Percentiles rank a stretch among this genome's conserved stretches.
Evolutionary conservation across 2,797 vertebrate genomes (phyloP).

Genomic region (Kryptolebias ocellatus): DNA sequence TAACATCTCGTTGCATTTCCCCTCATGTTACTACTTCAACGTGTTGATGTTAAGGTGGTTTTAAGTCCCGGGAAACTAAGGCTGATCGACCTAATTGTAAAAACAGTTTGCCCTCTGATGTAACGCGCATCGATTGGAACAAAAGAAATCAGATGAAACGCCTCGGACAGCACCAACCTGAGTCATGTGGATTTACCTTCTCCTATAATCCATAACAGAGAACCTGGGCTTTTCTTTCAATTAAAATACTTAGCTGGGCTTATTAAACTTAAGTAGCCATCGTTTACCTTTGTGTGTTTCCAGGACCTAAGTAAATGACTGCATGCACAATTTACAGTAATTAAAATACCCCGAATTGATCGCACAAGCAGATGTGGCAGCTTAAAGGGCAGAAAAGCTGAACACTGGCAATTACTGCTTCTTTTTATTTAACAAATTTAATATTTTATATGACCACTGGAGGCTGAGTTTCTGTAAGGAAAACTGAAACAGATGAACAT

Average conservation of each 20-base stretch:
- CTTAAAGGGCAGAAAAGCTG: neutral
- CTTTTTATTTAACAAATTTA: constrained; percentile 2
- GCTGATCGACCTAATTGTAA: neutral
- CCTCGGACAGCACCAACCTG: neutral
- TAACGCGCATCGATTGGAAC: neutral
- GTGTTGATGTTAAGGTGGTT: neutral
- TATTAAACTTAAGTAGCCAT: no score
- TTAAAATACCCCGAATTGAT: neutral
- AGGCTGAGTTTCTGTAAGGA: neutral
- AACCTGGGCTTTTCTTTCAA: neutral
- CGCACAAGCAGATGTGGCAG: neutral
- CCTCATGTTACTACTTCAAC: neutral
- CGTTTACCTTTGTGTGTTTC: no score
- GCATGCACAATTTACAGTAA: neutral
- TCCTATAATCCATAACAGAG: constrained; percentile 10
- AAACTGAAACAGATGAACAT: neutral
- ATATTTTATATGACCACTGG: neutral
- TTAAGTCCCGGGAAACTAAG: constrained; percentile 2
- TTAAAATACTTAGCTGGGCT: neutral
- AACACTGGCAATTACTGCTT: neutral
- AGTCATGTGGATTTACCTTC: constrained; percentile 2
- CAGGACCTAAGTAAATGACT: neutral
- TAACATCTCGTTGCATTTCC: neutral
- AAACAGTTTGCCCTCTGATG: neutral
- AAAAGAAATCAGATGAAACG: neutral